These are phyloP conservation scores for Pachycephala philippinensis DNA, from an alignment of 2,113 vertebrate species.

Conservation along the genomic window DNA sequence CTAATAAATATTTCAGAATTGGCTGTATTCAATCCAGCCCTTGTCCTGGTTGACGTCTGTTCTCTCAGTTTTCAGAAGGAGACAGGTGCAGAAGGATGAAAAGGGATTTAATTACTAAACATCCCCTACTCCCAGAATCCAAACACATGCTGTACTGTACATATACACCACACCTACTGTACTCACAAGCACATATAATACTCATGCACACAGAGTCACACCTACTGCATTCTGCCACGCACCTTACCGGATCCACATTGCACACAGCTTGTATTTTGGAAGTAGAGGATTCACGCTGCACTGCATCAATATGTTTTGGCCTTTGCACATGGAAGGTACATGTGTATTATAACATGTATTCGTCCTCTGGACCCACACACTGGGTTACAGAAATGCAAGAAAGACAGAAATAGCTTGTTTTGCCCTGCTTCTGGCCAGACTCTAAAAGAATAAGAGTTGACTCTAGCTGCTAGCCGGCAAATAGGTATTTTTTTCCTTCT, in stretches of 20 bases:
- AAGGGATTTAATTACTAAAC: conserved; percentile 98
- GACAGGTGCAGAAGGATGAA: conserved; percentile 96
- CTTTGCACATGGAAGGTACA: neutral
- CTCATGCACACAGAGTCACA: neutral
- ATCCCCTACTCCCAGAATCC: conserved; percentile 83
- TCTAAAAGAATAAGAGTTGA: neutral
- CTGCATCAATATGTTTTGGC: neutral
- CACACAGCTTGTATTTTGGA: neutral
- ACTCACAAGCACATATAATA: conserved; percentile 49
- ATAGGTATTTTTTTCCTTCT: neutral
- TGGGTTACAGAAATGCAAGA: neutral
- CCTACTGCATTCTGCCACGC: neutral
- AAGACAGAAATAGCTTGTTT: neutral
- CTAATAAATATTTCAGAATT: conserved; percentile 99
- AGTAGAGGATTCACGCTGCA: neutral
- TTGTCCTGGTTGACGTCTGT: conserved; percentile 88
- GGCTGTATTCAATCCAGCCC: conserved; percentile 89
- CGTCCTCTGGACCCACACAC: neutral
- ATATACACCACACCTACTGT: conserved; percentile 56
- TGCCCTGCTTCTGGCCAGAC: neutral
- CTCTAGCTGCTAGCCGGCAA: neutral
- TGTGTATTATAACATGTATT: neutral
- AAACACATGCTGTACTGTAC: conserved; percentile 81
- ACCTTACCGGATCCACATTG: neutral
- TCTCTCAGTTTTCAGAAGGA: conserved; percentile 89